Evolutionary conservation across 2,888 invertebrate species (phyloP).

Genomic region (Andrena marginata): DNA sequence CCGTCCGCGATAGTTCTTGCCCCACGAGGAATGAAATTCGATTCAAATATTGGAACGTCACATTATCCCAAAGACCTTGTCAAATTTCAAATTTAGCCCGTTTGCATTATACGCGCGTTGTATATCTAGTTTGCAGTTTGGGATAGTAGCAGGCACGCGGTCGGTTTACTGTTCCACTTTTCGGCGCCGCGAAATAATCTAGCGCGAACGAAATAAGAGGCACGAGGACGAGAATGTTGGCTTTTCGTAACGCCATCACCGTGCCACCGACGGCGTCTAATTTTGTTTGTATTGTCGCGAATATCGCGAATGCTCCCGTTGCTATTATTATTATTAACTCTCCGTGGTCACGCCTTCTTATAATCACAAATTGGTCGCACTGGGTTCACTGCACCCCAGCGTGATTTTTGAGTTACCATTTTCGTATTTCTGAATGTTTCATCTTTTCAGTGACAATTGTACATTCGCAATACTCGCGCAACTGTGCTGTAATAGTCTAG

Average conservation of each 20-base stretch:
- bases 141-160: background rate
- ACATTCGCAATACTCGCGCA: too few relatives aligned
- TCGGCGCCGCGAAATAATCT: conserved; percentile 10
- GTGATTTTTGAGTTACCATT: too few relatives aligned
- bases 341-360: too few relatives aligned
- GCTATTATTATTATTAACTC: too few relatives aligned
- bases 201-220: background rate
- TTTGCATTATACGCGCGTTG: too few relatives aligned
- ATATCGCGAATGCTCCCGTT: background rate
- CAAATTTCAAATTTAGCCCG: background rate
- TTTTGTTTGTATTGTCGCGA: background rate
- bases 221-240: background rate
- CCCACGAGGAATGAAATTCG: background rate
- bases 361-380: too few relatives aligned
- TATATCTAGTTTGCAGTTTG: background rate
- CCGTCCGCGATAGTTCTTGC: too few relatives aligned
- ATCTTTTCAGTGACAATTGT: too few relatives aligned
- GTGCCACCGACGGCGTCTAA: background rate
- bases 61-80: background rate
- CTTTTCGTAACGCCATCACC: background rate
- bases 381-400: too few relatives aligned
- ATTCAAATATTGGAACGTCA: background rate
- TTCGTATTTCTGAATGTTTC: too few relatives aligned
- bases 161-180: conserved; percentile 29
- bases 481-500: too few relatives aligned